Evolutionary conservation across 2,113 vertebrate species (phyloP), one percentile per base, ranked within the genome.

Genomic region (Leptobrachium ailaonicum): DNA sequence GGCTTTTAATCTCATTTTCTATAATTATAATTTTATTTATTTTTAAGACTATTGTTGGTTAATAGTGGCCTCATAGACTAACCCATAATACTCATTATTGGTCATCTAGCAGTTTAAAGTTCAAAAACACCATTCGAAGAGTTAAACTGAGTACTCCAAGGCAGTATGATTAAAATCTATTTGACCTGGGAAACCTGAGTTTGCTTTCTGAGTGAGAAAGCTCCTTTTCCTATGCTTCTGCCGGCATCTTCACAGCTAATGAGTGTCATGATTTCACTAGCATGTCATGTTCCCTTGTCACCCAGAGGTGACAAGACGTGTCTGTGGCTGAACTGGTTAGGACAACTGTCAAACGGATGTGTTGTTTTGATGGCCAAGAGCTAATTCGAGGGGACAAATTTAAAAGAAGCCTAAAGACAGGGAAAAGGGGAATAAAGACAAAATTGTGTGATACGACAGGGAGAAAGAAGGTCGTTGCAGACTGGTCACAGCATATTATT

Each of bases 261-360:
- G 71, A 80, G 78, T 74, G 71, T 80, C 78, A 80, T 80, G 78
- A 80, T 60, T 80, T 80, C 71, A 67, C 44, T 73, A 54, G 53
- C 71, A 74, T 80, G 78, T 80, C 78, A 74, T 80, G 71, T 80
- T 80, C 78, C 74, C 71, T 74, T 80, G 78, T 80, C 78, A 73
- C 78, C 78, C 53, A 10, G 53, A 80, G 71, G 78, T 80, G 78
- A 80, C 78, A 80, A 47, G 53, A 80, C 78, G 78, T 73, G 78
- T 80, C 78, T 69, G 71, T 74, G 71, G 78, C 63, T 80, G 71
- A 67, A 80, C 78, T 69, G 64, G 78, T 80, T 74, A 80, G 63
- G 78, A 80, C 78, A 80, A 73, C 77, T 80, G 77, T 80, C 77
- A 73, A 80, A 47, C 72, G 45, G 41, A 80, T 80, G 71, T 73